These are phyloP conservation scores for Caenorhabditis sp. DNA, from an alignment of 2,888 invertebrate species.

Conservation along the genomic window DNA sequence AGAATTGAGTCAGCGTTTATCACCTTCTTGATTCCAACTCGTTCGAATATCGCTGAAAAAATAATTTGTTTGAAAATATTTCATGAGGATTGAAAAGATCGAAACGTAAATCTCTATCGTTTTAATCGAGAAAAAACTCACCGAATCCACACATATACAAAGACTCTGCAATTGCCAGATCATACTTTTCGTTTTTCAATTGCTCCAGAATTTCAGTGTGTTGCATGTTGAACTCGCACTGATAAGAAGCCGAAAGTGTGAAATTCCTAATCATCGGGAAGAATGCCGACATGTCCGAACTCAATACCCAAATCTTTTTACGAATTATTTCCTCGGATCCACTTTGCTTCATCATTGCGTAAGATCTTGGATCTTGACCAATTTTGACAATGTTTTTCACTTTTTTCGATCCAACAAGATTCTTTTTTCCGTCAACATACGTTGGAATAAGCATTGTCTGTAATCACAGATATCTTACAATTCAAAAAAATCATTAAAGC, in stretches of 20 bases:
- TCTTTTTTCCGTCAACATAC: slow-evolving; percentile 11
- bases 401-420: slow-evolving; percentile 33
- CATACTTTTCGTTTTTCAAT: slow-evolving; percentile 21
- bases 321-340: slow-evolving; percentile 12
- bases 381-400: slow-evolving; percentile 22
- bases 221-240: slow-evolving; percentile 12
- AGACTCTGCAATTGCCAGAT: slow-evolving; percentile 25
- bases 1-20: slow-evolving; percentile 28
- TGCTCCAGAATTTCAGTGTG: slow-evolving; percentile 13
- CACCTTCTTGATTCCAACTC: slow-evolving; percentile 18
- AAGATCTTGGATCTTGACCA: slow-evolving; percentile 14
- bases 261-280: slow-evolving; percentile 13
- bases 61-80: neutral
- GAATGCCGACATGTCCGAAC: slow-evolving; percentile 9
- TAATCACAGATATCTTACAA: neutral
- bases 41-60: slow-evolving; percentile 27
- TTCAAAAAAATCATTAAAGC: neutral
- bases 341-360: neutral
- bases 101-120: too few species aligned
- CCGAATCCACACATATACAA: slow-evolving; percentile 18
- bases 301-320: slow-evolving; percentile 18
- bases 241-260: neutral
- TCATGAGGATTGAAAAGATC: too few species aligned
- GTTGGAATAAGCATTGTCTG: slow-evolving; percentile 33
- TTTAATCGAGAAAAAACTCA: slow-evolving; percentile 7